Percentiles rank a stretch among this genome's conserved stretches.
These are phyloP conservation scores for Dastarcus helophoroides DNA, from an alignment of 2,888 invertebrate species.

Conservation along the genomic window DNA sequence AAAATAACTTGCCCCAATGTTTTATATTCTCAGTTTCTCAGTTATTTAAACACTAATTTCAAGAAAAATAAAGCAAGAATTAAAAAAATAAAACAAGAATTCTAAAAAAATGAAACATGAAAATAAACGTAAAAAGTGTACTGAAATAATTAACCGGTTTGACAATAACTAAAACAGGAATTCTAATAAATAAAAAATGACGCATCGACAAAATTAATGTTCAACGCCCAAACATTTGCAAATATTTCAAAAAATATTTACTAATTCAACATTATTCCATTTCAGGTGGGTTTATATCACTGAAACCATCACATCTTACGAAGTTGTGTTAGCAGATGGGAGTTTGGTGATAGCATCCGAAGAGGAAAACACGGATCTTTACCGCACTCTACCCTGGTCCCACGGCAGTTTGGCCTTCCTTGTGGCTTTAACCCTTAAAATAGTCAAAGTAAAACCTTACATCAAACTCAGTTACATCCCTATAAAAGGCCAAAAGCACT, in stretches of 20 bases:
- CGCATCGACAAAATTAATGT: no score
- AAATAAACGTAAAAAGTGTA: no score
- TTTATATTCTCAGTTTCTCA: no score
- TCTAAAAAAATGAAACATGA: no score
- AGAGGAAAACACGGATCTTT: constrained; percentile 46
- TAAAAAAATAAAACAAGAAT: no score
- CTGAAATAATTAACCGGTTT: no score
- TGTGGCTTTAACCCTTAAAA: constrained; percentile 49
- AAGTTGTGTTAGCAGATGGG: constrained; percentile 53
- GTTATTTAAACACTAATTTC: no score
- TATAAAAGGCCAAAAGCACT: constrained; percentile 48
- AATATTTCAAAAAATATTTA: neutral
- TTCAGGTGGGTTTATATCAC: constrained; percentile 3
- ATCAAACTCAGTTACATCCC: constrained; percentile 54
- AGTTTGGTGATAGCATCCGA: constrained; percentile 45
- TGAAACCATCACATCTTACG: constrained; percentile 53
- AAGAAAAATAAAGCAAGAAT: no score
- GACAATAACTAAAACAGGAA: no score
- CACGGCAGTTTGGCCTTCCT: constrained; percentile 57
- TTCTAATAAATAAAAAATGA: no score
- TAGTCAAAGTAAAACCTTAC: constrained; percentile 50
- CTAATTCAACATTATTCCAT: neutral
- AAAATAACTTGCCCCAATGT: no score
- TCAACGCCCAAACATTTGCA: neutral
- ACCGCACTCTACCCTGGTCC: constrained; percentile 51